Evolutionary conservation across 2,113 vertebrate genomes (phyloP), one percentile per base, ranked within the genome.

Genomic region (Cricetomys ansorgei): DNA sequence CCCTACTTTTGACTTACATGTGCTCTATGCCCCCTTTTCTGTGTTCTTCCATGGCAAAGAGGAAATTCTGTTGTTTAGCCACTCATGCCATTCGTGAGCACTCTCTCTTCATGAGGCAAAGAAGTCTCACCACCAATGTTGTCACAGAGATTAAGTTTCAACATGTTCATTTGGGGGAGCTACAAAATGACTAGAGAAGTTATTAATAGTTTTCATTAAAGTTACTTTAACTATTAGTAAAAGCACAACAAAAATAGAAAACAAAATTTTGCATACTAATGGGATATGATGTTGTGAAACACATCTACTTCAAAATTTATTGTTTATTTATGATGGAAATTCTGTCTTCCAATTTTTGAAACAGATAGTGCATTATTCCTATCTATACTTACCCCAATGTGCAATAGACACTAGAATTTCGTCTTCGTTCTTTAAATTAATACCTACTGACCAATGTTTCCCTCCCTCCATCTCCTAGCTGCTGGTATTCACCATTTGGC

Each of bases 381-480:
- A 27, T 23, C 19, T 29, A 73, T 31, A 72, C 29, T 59, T 16
- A 40, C 5, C 37, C 70, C 27, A 25, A 21, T 62, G 2, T 84
- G 34, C 31, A 55, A 0, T 17, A 3, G 19, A 62, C 23, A 65
- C 4, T 19, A 37, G 45, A 67, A 67, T 40, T 25, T 62, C n/a
- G n/a, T 83, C 5, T 45, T 57, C 17, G 43, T 57, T 5, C 7
- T 21, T 29, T 37, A 57, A 45, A 4, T 57, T 45, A 57, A 23
- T 45, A 37, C 3, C 19, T 31, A 67, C 19, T 27, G 43, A 34
- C 10, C 45, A 55, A 34, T 3, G 34, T 57, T 92, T 23, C 3
- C 17, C 13, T 77, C 43, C 1, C 5, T 57, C 59, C 1, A 2
- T 45, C 31, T 55, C 3, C 8, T 13, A n/a, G 16, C 0, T 37